A percentile compares a stretch with the other conserved stretches of the same genome.
phyloP scores from a whole-genome alignment of 2,888 invertebrate genomes.

The Philonicus albiceps region DNA sequence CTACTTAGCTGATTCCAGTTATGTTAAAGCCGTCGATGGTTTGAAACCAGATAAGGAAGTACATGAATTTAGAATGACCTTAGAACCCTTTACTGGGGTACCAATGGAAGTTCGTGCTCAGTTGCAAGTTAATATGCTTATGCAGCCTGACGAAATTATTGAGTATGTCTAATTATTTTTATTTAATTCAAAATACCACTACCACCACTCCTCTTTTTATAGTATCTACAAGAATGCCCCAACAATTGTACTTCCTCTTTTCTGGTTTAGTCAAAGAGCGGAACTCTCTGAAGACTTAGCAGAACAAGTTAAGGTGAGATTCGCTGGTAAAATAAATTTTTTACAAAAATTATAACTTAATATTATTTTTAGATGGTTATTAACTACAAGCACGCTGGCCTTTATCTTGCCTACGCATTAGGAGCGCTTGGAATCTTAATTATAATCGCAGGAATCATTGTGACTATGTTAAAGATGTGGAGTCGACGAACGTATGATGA shows the following conservation, averaged over 20 bases:
- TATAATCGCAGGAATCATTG: slow-evolving; percentile 55
- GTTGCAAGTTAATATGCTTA: slow-evolving; percentile 78
- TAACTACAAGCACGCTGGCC: slow-evolving; percentile 56
- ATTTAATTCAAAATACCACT: not conserved
- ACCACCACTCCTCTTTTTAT: slow-evolving; percentile 54
- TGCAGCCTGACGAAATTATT: slow-evolving; percentile 63
- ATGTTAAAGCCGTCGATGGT: slow-evolving; percentile 71
- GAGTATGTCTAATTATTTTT: slow-evolving; percentile 64
- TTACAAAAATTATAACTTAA: not conserved
- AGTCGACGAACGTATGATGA: slow-evolving; percentile 41
- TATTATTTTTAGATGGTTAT: slow-evolving; percentile 55
- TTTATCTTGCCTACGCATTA: slow-evolving; percentile 56
- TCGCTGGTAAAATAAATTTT: not conserved
- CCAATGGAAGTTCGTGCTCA: slow-evolving; percentile 78
- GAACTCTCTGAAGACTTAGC: slow-evolving; percentile 69
- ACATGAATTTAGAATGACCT: slow-evolving; percentile 72
- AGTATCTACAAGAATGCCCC: slow-evolving; percentile 68
- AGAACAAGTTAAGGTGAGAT: slow-evolving; percentile 55
- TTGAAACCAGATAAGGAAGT: slow-evolving; percentile 70
- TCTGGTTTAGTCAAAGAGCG: slow-evolving; percentile 80
- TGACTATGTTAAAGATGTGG: slow-evolving; percentile 59
- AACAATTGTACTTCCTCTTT: slow-evolving; percentile 69
- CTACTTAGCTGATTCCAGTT: slow-evolving; percentile 74
- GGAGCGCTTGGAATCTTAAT: slow-evolving; percentile 55
- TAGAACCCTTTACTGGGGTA: slow-evolving; percentile 81